These are phyloP conservation scores for Parasteatoda lunata DNA, from an alignment of 2,888 invertebrate species.

Conservation along the genomic window DNA sequence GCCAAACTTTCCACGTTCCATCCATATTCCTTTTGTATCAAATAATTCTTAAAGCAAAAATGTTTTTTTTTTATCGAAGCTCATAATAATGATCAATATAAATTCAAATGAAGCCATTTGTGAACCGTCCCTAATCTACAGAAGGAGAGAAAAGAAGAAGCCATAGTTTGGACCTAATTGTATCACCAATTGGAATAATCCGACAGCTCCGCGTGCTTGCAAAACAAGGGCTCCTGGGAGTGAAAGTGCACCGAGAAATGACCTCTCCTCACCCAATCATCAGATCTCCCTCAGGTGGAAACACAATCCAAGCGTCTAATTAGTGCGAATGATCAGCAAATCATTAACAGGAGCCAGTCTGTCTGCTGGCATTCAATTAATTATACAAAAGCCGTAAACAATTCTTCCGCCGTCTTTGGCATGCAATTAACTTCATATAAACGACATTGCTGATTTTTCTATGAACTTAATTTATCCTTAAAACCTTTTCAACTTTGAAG, in stretches of 20 bases:
- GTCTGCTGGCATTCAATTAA: background rate
- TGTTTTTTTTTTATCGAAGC: no score
- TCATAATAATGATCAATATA: no score
- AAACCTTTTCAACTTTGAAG: no score
- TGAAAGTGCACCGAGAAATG: background rate
- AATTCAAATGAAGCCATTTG: no score
- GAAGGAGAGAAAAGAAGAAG: background rate
- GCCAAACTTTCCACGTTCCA: no score
- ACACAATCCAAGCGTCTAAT: background rate
- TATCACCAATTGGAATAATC: slow-evolving; percentile 27
- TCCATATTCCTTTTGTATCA: no score
- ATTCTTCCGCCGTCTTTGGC: background rate
- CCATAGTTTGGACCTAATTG: slow-evolving; percentile 3
- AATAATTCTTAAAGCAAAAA: no score
- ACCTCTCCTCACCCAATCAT: slow-evolving; percentile 2
- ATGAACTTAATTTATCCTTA: no score
- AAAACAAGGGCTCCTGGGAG: slow-evolving; percentile 5
- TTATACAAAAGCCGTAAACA: background rate
- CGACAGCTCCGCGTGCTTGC: slow-evolving; percentile 1
- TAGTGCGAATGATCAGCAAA: background rate
- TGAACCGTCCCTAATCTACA: slow-evolving; percentile 13
- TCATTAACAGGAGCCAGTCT: background rate
- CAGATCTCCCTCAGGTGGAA: background rate
- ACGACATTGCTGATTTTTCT: no score
- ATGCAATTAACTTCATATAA: no score